Conservation (phyloP, 2,113 vertebrate species). For the Microtus pennsylvanicus region DNA sequence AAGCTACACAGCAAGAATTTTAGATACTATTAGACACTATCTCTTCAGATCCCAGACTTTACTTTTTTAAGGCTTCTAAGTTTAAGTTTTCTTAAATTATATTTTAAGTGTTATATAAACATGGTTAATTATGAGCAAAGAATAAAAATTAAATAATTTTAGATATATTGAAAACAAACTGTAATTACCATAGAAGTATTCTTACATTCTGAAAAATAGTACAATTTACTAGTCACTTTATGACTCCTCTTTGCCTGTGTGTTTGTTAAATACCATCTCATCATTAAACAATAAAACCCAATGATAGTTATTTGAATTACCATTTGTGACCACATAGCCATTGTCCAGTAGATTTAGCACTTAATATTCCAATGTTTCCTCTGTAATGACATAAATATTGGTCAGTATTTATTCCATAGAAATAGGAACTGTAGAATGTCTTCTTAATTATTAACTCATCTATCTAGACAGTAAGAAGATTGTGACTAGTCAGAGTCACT, state of each 20-base stretch:
- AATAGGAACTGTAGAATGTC: neutral
- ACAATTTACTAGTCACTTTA: slow-evolving; percentile 39
- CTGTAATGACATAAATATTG: neutral
- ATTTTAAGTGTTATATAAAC: neutral
- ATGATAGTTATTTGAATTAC: slow-evolving; percentile 54
- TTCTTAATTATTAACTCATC: neutral
- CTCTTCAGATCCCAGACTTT: neutral
- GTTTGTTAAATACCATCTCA: slow-evolving; percentile 2
- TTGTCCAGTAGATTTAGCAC: slow-evolving; percentile 13
- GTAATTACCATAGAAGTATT: neutral
- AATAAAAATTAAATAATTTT: neutral
- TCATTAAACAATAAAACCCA: slow-evolving; percentile 39
- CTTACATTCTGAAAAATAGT: neutral
- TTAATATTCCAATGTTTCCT: slow-evolving; percentile 42
- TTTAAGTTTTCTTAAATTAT: neutral
- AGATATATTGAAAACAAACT: neutral
- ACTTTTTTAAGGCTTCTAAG: neutral
- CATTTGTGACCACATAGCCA: neutral
- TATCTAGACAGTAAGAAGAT: neutral
- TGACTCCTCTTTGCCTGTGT: neutral
- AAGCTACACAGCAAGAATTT: neutral
- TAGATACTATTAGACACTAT: neutral
- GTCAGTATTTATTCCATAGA: slow-evolving; percentile 3
- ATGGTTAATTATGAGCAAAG: neutral
- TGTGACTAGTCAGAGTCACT: neutral